phyloP scores from a whole-genome alignment of 2,888 invertebrate species.

The Meteorus colon region DNA sequence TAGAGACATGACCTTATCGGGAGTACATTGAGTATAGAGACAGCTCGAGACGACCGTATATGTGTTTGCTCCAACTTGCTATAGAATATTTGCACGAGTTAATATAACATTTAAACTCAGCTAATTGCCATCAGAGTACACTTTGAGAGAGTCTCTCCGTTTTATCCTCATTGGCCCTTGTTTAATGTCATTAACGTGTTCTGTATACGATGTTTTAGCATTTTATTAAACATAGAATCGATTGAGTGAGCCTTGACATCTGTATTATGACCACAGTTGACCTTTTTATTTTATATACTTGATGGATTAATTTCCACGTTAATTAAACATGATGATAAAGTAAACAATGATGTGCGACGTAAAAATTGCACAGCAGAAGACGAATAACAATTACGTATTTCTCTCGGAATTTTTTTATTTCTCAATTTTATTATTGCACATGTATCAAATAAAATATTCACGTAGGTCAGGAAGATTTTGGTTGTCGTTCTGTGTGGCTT shows the following conservation, averaged over 20 bases:
- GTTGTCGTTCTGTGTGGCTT: conserved; percentile 36
- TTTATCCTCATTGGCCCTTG: conserved; percentile 4
- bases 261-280: conserved; percentile 29
- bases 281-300: conserved; percentile 26
- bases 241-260: conserved; percentile 38
- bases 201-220: conserved; percentile 16
- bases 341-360: conserved; percentile 21
- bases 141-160: conserved; percentile 21
- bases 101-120: conserved; percentile 21
- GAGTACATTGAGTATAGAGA: conserved; percentile 47
- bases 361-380: neutral
- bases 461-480: conserved; percentile 57
- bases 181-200: conserved; percentile 7
- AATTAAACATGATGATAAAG: conserved; percentile 30
- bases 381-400: neutral
- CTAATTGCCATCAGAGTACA: conserved; percentile 26
- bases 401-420: neutral
- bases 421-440: neutral
- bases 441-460: conserved; percentile 40
- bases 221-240: neutral
- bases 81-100: conserved; percentile 13
- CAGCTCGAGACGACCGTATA: conserved; percentile 24
- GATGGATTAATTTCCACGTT: conserved; percentile 39
- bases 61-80: conserved; percentile 18
- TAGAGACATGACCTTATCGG: conserved; percentile 60